Conservation (phyloP, 2,797 vertebrate species). For the Leucoraja ocellata region DNA sequence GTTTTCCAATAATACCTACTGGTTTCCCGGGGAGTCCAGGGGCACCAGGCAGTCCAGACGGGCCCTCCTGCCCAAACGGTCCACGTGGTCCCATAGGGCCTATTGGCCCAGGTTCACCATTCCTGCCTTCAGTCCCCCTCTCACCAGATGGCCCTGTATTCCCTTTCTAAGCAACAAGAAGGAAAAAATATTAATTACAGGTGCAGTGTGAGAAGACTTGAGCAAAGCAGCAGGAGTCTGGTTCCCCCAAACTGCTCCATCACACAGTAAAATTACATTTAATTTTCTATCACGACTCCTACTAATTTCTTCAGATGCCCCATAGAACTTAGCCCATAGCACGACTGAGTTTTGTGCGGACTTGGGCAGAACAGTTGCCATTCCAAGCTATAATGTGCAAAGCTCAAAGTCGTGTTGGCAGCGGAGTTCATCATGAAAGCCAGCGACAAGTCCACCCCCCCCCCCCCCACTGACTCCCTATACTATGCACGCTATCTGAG, state of each 20-base stretch:
- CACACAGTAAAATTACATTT: not conserved
- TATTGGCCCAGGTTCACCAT: conserved; percentile 57
- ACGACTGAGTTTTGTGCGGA: no score
- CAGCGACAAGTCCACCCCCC: no score
- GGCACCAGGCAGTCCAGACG: conserved; percentile 61
- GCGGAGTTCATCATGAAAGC: no score
- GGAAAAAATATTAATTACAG: not conserved
- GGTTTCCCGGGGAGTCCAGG: conserved; percentile 71
- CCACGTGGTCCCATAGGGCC: conserved; percentile 61
- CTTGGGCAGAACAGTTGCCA: no score
- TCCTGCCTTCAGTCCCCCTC: conserved; percentile 59
- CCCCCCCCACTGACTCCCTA: no score
- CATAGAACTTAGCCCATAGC: no score
- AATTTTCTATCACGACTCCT: not conserved
- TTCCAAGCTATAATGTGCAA: no score
- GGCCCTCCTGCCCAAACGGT: conserved; percentile 60
- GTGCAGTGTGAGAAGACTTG: not conserved
- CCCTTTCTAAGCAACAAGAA: conserved; percentile 55
- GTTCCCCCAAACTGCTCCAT: not conserved
- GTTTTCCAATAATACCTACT: conserved; percentile 51
- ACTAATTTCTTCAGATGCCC: not conserved
- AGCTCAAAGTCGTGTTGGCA: no score
- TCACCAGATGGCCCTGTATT: conserved; percentile 54
- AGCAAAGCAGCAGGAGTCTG: not conserved
- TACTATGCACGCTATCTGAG: no score